Conservation (phyloP, 2,797 vertebrate genomes). For the Atherinosoma microstoma region DNA sequence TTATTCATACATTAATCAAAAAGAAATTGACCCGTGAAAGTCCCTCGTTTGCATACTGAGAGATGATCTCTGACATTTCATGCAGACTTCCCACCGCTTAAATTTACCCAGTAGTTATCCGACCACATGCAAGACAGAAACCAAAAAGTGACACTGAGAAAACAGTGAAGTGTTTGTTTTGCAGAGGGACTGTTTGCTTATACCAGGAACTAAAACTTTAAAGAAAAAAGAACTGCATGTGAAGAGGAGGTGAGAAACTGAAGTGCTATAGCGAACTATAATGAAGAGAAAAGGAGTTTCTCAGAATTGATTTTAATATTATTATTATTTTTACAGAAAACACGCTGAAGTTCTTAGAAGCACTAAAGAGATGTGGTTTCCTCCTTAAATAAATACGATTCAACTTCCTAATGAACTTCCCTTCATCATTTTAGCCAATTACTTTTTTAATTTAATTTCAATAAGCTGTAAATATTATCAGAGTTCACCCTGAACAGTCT, state of each 20-base stretch:
- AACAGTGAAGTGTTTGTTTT: neutral
- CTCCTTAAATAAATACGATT: neutral
- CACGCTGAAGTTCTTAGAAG: neutral
- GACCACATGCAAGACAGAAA: slow-evolving; percentile 34
- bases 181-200: neutral
- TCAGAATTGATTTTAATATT: slow-evolving; percentile 18
- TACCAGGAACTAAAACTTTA: slow-evolving; percentile 56
- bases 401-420: neutral
- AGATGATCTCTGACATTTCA: slow-evolving; percentile 24
- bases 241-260: slow-evolving; percentile 28
- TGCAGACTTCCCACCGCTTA: neutral
- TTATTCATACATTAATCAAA: neutral
- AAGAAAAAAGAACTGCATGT: slow-evolving; percentile 10
- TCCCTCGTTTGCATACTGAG: neutral
- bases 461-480: neutral
- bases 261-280: neutral
- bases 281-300: slow-evolving; percentile 24
- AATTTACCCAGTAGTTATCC: slow-evolving; percentile 19
- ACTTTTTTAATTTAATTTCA: neutral
- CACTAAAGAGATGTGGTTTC: neutral
- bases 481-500: neutral
- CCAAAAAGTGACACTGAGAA: neutral
- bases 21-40: neutral
- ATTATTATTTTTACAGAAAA: neutral
- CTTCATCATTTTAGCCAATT: neutral